Evolutionary conservation across 2,797 vertebrate genomes (phyloP).

Genomic region (Falco concolor): DNA sequence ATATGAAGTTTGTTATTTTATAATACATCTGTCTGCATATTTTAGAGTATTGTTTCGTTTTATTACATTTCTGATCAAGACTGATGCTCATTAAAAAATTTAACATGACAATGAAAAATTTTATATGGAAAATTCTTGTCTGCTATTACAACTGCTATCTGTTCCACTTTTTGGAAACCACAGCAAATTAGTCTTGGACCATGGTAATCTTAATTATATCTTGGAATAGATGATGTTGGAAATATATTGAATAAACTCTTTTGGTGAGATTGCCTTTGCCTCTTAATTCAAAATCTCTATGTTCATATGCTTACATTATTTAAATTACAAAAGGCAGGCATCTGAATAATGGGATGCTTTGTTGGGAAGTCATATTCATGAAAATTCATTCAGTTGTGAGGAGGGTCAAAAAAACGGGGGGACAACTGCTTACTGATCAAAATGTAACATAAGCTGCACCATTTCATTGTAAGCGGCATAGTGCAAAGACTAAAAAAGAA

Average conservation of each 20-base stretch:
- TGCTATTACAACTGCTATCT: conserved; percentile 35
- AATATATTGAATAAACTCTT: conserved; percentile 54
- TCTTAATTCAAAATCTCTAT: conserved; percentile 45
- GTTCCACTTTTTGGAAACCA: conserved; percentile 40
- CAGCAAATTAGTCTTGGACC: conserved; percentile 31
- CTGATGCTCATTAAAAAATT: conserved; percentile 44
- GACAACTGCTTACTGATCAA: background rate
- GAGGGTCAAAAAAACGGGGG: background rate
- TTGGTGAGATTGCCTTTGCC: conserved; percentile 42
- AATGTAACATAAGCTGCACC: background rate
- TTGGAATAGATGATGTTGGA: conserved; percentile 44
- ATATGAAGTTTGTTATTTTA: background rate
- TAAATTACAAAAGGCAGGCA: conserved; percentile 59
- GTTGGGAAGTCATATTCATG: conserved; percentile 27
- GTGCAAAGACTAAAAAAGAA: background rate
- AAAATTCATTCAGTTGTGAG: conserved; percentile 12
- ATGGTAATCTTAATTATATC: conserved; percentile 62
- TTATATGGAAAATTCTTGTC: conserved; percentile 11
- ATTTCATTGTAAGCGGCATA: background rate
- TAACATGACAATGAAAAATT: conserved; percentile 41
- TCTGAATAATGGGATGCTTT: conserved; percentile 38
- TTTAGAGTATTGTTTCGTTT: conserved; percentile 25
- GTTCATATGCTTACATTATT: conserved; percentile 50
- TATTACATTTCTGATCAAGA: conserved; percentile 53
- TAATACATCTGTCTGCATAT: background rate